Base-by-base conservation (phyloP, 2,797 vertebrate species). In the Coracias cyanogaster region DNA sequence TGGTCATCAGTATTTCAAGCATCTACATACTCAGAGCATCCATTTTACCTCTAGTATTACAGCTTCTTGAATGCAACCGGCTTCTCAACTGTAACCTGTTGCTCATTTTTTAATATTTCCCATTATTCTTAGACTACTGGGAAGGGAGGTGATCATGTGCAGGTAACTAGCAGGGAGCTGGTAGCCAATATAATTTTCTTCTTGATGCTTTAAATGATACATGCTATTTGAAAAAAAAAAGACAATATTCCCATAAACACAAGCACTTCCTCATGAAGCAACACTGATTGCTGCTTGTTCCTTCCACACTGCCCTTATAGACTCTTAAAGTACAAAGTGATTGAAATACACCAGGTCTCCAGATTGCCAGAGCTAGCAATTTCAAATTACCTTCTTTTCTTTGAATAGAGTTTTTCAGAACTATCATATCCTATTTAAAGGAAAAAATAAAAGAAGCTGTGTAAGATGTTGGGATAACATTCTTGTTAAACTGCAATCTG, bases 251-350 rank as follows among this genome's bases (percentile, higher is more conserved):
- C 93, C 80, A 86, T 93, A 89, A 96, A 93, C 66, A 84, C 72
- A 97, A 94, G 80, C 58, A 90, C 93, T 96, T 96, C 86, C 79
- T 95, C 62, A 62, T 74, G 82, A 86, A 97, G 91, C 28, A 91
- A 49, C 43, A 62, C 29, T 81, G 35, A 58, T 91, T 86, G 11
- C 54, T 88, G 84, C 87, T 90, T 96, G 66, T 64, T 94, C 70
- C 61, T 94, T 86, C 58, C 88, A 86, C 72, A 88, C 41, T 48
- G 37, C 61, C 90, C 93, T 90, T 76, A 81, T 88, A 91, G 91
- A 91, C 46, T 83, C 49, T 69, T 73, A 57, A 88, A 91, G 19
- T 83, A 65, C 64, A 88, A 83, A 69, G 62, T 82, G 48, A 84
- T 51, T 88, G 82, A 93, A 95, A 86, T 65, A 76, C 17, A 39